These are phyloP conservation scores for Perodicticus potto DNA, from an alignment of 2,797 vertebrate species.

Conservation along the genomic window DNA sequence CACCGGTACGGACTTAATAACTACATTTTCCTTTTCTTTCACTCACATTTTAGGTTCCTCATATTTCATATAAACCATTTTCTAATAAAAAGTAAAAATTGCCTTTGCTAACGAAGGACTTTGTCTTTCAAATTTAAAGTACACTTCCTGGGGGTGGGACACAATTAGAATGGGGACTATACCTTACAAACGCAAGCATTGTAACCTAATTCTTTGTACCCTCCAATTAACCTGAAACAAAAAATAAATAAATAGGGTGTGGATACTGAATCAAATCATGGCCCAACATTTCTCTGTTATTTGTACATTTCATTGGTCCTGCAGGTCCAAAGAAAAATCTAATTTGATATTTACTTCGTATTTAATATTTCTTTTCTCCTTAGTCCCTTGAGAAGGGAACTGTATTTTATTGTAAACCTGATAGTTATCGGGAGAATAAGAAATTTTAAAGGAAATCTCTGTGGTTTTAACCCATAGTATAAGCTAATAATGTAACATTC, in stretches of 20 bases:
- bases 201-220: too few relatives aligned
- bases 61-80: neutral
- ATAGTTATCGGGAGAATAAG: neutral
- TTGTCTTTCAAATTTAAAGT: neutral
- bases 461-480: neutral
- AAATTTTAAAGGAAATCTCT: neutral
- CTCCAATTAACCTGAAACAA: too few relatives aligned
- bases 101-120: neutral
- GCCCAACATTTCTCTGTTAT: neutral
- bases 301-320: neutral
- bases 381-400: neutral
- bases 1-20: neutral
- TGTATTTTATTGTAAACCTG: neutral
- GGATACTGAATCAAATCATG: neutral
- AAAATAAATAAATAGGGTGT: neutral
- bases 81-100: neutral
- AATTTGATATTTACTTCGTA: neutral
- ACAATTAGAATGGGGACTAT: too few relatives aligned
- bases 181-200: too few relatives aligned
- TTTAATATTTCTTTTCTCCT: conserved; percentile 18
- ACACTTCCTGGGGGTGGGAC: too few relatives aligned
- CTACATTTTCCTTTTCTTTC: neutral
- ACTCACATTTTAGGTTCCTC: neutral
- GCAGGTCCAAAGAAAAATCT: neutral
- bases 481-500: neutral